phyloP scores from a whole-genome alignment of 2,888 invertebrate species.

The Volucella inflata region DNA sequence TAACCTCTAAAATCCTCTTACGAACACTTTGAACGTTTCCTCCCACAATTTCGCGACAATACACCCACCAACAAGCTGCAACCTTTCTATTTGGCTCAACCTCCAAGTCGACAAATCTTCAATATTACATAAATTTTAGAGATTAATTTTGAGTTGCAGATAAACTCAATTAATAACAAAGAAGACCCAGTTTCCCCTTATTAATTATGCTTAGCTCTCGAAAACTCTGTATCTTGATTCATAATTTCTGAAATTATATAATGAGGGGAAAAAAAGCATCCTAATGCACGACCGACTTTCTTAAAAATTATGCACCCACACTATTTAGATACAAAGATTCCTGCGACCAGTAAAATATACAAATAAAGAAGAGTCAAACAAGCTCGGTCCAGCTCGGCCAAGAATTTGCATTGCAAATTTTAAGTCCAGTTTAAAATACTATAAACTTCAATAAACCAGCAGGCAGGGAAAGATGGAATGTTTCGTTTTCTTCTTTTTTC shows the following conservation, averaged over 20 bases:
- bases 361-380: not conserved
- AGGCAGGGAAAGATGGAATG: conserved; percentile 24
- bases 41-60: not conserved
- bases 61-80: not conserved
- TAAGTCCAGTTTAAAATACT: conserved; percentile 19
- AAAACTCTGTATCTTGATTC: not conserved
- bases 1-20: not conserved
- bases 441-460: not conserved
- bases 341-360: not conserved
- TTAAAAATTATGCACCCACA: conserved; percentile 25
- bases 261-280: not conserved
- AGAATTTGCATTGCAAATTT: conserved; percentile 39
- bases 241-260: not conserved
- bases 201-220: not conserved
- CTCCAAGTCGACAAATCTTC: not conserved
- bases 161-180: no score
- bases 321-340: conserved; percentile 6
- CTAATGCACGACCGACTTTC: conserved; percentile 7
- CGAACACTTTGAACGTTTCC: conserved; percentile 3
- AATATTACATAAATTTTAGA: no score
- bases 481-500: not conserved
- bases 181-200: not conserved
- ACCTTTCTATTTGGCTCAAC: not conserved
- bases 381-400: not conserved
- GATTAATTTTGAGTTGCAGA: no score